Evolutionary conservation across 2,888 invertebrate species (phyloP), one percentile per base, ranked within the genome.

Genomic region (Taenaris catops): DNA sequence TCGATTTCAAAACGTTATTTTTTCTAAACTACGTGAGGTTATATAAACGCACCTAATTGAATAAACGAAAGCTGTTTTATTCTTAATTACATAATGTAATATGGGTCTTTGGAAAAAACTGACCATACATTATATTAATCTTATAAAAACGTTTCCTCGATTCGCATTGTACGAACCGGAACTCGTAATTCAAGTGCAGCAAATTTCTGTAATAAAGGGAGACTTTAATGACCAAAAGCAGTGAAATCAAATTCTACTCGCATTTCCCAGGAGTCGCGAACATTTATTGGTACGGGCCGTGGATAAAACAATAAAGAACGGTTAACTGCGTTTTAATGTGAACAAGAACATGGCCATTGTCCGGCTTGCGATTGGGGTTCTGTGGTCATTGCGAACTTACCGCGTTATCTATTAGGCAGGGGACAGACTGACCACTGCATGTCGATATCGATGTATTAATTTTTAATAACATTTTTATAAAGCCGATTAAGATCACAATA

Each of bases 261-360:
- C 63, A 66, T 75, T 79, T 80, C 75, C 80, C 80, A 79, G 72
- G 72, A 71, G 72, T 57, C 65, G 68, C 59, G 73, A 71, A 78
- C 83, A 74, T 80, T 81, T 81, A 81, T 80, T 71, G 76, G 75
- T 54, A 53, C 49, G 60, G 57, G 61, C 56, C 61, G 66, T 63
- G 74, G 72, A 80, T 84, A 73, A 81, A 84, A 86, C 83, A 84
- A 86, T 86, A 84, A 84, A 84, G 83, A 83, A 81, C 76, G 76
- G 73, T 75, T 83, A 84, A 84, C 78, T 73, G 84, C 74, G 68
- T 75, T 84, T 83, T 84, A 83, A 86, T 86, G 83, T 69, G 81
- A 76, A 79, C 78, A 81, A 80, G 84, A 74, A 79, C 81, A 75
- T 67, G 75, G 73, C 81, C 80, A 84, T 84, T 83, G 69, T 40